Percentiles rank a stretch among this genome's conserved stretches.
Evolutionary conservation across 2,113 vertebrate genomes (phyloP).

Genomic region (Paracanthobrama guichenoti): DNA sequence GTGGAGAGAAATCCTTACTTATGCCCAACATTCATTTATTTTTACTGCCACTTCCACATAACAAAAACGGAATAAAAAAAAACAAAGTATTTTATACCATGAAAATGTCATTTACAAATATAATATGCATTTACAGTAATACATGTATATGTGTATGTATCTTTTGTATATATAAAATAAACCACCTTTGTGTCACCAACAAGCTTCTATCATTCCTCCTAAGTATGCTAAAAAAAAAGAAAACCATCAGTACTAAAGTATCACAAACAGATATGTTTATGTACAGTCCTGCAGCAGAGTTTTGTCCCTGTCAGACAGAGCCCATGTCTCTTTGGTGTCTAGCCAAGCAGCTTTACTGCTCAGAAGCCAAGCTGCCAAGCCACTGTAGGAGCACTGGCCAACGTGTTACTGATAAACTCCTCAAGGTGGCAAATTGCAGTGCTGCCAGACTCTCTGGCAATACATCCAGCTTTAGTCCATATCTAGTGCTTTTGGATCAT

Average conservation of each 20-base stretch:
- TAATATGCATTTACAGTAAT: too few species aligned
- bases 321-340: slow-evolving; percentile 22
- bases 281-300: not conserved
- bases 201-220: not conserved
- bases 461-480: not conserved
- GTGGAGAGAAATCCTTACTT: not conserved
- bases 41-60: not conserved
- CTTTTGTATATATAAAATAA: too few species aligned
- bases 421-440: slow-evolving; percentile 20
- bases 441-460: slow-evolving; percentile 15
- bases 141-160: not conserved
- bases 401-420: slow-evolving; percentile 31
- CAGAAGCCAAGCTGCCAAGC: slow-evolving; percentile 21
- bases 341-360: slow-evolving; percentile 30
- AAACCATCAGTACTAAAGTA: not conserved
- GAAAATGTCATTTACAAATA: too few species aligned
- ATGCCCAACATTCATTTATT: not conserved
- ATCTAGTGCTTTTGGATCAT: slow-evolving; percentile 7
- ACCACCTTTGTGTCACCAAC: not conserved
- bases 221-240: not conserved
- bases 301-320: slow-evolving; percentile 17
- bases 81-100: not conserved
- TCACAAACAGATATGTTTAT: slow-evolving; percentile 14
- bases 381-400: slow-evolving; percentile 23
- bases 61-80: not conserved